A percentile compares a stretch with the other conserved stretches of the same genome.
These are phyloP conservation scores for Trichacis sp. DNA, from an alignment of 2,888 invertebrate species.

Conservation along the genomic window DNA sequence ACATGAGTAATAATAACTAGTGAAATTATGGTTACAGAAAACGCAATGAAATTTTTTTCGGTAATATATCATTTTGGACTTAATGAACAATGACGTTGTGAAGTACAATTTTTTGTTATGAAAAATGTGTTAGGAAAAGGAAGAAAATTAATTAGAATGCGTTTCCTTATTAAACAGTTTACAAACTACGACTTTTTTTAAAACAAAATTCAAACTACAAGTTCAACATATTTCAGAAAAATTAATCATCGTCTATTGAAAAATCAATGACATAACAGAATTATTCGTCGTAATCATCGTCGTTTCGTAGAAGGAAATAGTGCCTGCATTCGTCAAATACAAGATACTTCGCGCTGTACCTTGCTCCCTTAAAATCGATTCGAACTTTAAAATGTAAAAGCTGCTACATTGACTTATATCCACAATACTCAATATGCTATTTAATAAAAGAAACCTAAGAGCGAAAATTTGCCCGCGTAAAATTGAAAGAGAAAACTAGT, in stretches of 20 bases:
- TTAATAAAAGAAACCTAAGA: no score
- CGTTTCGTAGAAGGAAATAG: not conserved
- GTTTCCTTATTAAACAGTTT: no score
- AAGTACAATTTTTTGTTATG: no score
- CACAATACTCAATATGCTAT: not conserved
- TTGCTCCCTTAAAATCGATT: not conserved
- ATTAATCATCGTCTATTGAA: not conserved
- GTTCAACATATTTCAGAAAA: no score
- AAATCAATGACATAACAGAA: not conserved
- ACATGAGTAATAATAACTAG: not conserved
- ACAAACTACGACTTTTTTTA: no score
- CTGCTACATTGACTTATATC: slow-evolving; percentile 1
- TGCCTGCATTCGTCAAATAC: not conserved
- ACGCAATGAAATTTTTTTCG: not conserved
- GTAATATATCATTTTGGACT: no score
- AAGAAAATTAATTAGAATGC: no score
- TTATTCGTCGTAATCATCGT: not conserved
- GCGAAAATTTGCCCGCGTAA: no score
- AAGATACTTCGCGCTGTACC: not conserved
- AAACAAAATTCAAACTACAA: no score
- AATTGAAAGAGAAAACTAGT: no score
- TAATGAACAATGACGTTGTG: no score
- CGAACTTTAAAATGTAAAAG: not conserved
- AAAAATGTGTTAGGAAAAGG: not conserved
- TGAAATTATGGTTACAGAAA: no score